Evolutionary conservation across 2,113 vertebrate species (phyloP), one percentile per base, ranked within the genome.

Genomic region (Lanius ludovicianus): DNA sequence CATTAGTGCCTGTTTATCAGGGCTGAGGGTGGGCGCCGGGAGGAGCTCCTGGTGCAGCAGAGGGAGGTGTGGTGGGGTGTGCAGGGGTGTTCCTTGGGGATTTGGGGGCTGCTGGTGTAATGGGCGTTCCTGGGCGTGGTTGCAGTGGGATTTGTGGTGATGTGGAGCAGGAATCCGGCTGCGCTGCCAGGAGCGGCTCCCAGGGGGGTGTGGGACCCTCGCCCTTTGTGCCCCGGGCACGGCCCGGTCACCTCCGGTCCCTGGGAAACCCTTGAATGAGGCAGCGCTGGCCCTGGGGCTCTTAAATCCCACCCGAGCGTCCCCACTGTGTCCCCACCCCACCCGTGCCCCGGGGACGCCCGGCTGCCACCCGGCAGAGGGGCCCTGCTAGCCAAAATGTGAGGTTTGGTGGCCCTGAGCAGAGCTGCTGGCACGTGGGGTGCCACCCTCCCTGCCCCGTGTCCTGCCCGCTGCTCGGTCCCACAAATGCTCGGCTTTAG

Each of bases 61-160:
- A 39, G 17, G 4, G 15, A 86, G 89, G 78, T 83, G 60, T 19
- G n/a, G 0, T 1, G 16, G 49, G 23, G 27, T 0, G 1, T 1
- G 8, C 7, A 0, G 46, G 9, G 65, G 0, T 2, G 27, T 1
- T 9, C 7, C 7, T 13, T 4, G 6, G 1, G 60, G 75, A 7
- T 17, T 4, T 8, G 1, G 60, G 75, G 1, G 18, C 50, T 6
- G 62, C 20, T 2, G 59, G 39, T 27, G 3, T 37, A 1, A 1
- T 4, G 44, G 25, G 2, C 0, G 3, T 1, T 59, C 27, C 9
- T 2, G 74, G n/a, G 0, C 0, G 2, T 0, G 21, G 10, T 1
- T 15, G 28, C 3, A 3, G 3, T 5, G 47, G 21, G 46, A 1
- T 60, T 24, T 4, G 6, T 8, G 53, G 42, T 20, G 42, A 1